A percentile compares a stretch with the other conserved stretches of the same genome.
Evolutionary conservation across 1,140 invertebrate genomes (phyloP).

Genomic region (Leptoteleia sp.): DNA sequence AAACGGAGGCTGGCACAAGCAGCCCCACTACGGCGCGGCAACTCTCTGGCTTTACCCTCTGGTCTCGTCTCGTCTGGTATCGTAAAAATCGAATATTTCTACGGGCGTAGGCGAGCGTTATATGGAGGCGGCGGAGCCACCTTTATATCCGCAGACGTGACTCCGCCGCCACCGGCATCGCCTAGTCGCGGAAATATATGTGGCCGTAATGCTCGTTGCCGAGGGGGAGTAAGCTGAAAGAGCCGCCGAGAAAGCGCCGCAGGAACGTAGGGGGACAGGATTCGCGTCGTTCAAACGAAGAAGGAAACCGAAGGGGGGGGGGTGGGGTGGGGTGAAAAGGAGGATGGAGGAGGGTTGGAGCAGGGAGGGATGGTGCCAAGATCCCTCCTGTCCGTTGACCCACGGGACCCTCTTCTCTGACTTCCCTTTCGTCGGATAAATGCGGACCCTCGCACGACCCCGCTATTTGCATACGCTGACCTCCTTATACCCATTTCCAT

Average conservation of each 20-base stretch:
- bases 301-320: slow-evolving; percentile 16
- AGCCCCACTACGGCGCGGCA: slow-evolving; percentile 40
- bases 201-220: slow-evolving; percentile 73
- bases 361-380: slow-evolving; percentile 1
- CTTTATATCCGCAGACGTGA: slow-evolving; percentile 76
- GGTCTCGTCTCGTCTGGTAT: slow-evolving; percentile 72
- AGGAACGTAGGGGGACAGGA: slow-evolving; percentile 32
- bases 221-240: slow-evolving; percentile 54
- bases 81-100: slow-evolving; percentile 79
- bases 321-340: slow-evolving; percentile 1
- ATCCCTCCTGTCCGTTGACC: slow-evolving; percentile 72
- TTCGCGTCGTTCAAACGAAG: slow-evolving; percentile 26
- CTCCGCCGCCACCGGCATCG: slow-evolving; percentile 66
- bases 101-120: slow-evolving; percentile 71
- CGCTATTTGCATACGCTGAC: slow-evolving; percentile 76
- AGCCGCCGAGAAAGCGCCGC: slow-evolving; percentile 27
- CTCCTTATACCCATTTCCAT: slow-evolving; percentile 73
- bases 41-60: slow-evolving; percentile 55
- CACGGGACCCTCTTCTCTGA: slow-evolving; percentile 67
- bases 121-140: slow-evolving; percentile 67
- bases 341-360: neutral
- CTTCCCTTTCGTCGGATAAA: slow-evolving; percentile 25
- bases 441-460: slow-evolving; percentile 68
- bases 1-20: slow-evolving; percentile 49
- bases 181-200: slow-evolving; percentile 74